Percentiles rank a stretch among this genome's conserved stretches.
These are phyloP conservation scores for Drosophila lacteicornis DNA, from an alignment of 1,140 invertebrate species.

Conservation along the genomic window DNA sequence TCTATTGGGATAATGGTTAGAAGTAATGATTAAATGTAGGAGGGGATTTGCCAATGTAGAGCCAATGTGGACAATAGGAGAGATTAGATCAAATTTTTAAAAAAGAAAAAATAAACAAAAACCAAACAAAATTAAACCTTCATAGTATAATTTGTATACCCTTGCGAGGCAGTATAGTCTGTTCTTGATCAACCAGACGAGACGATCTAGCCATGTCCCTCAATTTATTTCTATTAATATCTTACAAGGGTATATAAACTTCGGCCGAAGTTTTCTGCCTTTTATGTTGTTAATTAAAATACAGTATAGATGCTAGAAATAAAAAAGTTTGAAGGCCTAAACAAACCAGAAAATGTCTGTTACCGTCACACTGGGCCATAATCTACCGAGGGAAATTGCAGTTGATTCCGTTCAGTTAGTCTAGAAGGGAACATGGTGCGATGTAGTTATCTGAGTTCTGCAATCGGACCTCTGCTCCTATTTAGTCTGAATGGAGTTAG, in stretches of 20 bases:
- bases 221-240: too few species aligned
- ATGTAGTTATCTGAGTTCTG: background rate
- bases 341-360: background rate
- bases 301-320: too few species aligned
- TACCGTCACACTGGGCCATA: conserved; percentile 6
- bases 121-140: too few species aligned
- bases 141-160: too few species aligned
- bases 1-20: conserved; percentile 32
- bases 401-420: background rate
- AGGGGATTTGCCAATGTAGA: conserved; percentile 4
- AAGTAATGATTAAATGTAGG: background rate
- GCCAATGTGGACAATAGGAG: conserved; percentile 3
- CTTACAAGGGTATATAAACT: too few species aligned
- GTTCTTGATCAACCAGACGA: too few species aligned
- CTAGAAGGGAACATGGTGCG: background rate
- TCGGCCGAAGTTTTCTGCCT: too few species aligned
- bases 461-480: background rate
- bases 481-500: background rate
- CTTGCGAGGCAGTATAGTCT: too few species aligned
- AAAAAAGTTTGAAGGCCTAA: too few species aligned
- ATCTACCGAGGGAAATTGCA: background rate
- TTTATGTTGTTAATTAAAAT: too few species aligned
- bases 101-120: too few species aligned
- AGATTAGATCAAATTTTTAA: background rate
- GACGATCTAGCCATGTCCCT: too few species aligned